Conservation (phyloP, 1,140 invertebrate genomes). For the Globodera ellingtonae region DNA sequence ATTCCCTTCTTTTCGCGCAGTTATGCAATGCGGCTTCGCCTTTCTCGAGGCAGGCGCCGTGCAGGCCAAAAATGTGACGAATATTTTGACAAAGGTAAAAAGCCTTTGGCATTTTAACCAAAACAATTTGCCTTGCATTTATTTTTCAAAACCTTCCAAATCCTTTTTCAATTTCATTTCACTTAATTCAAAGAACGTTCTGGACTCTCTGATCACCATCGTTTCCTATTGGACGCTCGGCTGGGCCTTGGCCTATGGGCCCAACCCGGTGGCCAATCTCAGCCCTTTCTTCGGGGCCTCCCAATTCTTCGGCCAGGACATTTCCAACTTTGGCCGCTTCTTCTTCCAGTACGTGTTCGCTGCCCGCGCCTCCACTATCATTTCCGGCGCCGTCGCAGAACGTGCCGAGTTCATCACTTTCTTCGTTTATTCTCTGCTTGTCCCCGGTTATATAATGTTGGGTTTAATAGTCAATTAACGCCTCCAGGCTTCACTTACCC, state of each 20-base stretch:
- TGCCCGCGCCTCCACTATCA: constrained; percentile 67
- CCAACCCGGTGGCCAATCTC: constrained; percentile 47
- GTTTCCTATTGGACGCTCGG: constrained; percentile 71
- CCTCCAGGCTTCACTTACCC: constrained; percentile 68
- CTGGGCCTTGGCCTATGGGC: constrained; percentile 70
- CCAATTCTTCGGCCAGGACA: constrained; percentile 51
- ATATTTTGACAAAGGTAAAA: constrained; percentile 69
- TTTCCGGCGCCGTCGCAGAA: constrained; percentile 72
- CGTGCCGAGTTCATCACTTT: constrained; percentile 70
- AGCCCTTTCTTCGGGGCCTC: constrained; percentile 51
- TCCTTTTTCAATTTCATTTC: no score
- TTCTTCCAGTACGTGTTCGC: constrained; percentile 71
- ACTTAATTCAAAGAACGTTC: constrained; percentile 66
- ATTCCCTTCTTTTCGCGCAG: constrained; percentile 60
- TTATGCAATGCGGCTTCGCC: constrained; percentile 72
- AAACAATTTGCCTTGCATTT: background rate
- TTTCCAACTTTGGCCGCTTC: constrained; percentile 57
- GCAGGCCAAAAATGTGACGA: constrained; percentile 70
- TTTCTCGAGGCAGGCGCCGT: constrained; percentile 72
- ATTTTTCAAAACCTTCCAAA: no score
- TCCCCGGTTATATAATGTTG: constrained; percentile 20
- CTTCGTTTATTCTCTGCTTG: constrained; percentile 67
- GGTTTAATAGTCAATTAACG: background rate
- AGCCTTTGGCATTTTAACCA: background rate
- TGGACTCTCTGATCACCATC: constrained; percentile 68